Evolutionary conservation across 1,140 invertebrate species (phyloP).

Genomic region (Lutraria rhynchaena): DNA sequence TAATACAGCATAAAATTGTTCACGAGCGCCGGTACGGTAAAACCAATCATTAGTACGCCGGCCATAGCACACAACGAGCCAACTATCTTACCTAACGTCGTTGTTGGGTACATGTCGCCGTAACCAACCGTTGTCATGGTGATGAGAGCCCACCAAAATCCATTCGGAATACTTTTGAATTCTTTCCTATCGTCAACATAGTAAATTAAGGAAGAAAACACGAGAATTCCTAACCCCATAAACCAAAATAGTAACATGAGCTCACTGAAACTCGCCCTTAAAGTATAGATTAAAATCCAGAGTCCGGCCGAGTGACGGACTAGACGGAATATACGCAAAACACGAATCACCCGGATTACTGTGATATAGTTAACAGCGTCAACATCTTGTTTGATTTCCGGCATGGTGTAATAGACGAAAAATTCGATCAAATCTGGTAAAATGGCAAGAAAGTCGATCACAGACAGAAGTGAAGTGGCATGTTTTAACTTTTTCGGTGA

Average conservation of each 20-base stretch:
- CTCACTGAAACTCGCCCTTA: slow-evolving; percentile 99
- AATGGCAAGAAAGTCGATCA: slow-evolving; percentile 84
- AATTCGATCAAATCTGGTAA: slow-evolving; percentile 79
- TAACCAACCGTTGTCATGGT: slow-evolving; percentile 84
- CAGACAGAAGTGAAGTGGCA: slow-evolving; percentile 77
- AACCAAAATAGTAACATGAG: slow-evolving; percentile 98
- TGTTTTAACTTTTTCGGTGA: slow-evolving; percentile 48
- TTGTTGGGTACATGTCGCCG: slow-evolving; percentile 79
- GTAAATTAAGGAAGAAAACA: slow-evolving; percentile 96
- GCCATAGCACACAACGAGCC: slow-evolving; percentile 92
- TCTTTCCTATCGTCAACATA: slow-evolving; percentile 84
- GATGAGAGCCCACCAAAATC: slow-evolving; percentile 83
- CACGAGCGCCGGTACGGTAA: slow-evolving; percentile 48
- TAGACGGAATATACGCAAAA: slow-evolving; percentile 68
- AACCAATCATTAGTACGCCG: slow-evolving; percentile 97
- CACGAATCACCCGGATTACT: slow-evolving; percentile 63
- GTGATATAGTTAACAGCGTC: slow-evolving; percentile 40
- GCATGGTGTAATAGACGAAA: slow-evolving; percentile 45
- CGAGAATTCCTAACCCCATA: slow-evolving; percentile 98
- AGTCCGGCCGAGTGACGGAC: slow-evolving; percentile 94
- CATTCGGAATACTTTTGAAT: slow-evolving; percentile 67
- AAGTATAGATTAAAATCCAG: slow-evolving; percentile 97
- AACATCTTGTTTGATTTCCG: background rate
- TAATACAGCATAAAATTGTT: slow-evolving; percentile 59
- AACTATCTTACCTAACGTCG: slow-evolving; percentile 71